Evolutionary conservation across 2,888 invertebrate species (phyloP), one percentile per base, ranked within the genome.

Genomic region (Panopea generosa): DNA sequence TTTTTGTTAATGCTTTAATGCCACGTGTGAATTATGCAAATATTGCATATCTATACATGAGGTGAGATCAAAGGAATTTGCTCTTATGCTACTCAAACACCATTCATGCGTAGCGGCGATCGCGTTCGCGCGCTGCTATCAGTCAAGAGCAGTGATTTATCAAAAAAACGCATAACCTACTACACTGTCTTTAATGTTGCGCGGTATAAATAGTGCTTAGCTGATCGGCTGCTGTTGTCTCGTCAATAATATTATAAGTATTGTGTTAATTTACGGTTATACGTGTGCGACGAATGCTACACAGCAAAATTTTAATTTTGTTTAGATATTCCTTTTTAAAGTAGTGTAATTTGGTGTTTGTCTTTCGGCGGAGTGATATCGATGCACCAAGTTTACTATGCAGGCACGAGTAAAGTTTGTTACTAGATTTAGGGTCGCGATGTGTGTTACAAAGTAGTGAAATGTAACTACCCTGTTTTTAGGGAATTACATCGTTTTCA

Each of bases 131-230:
- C 45, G 45, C 45, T 45, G 45, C 38, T 52, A 29, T 45, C 52
- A 65, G 65, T 65, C 56, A 56, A 65, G 55, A 43, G 55, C 65
- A 27, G 65, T 55, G 65, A 65, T 65, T 65, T 65, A 65, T 65
- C 65, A 65, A 65, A n/a, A n/a, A n/a, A 63, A 55, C 65, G 47
- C 16, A 47, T 55, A 43, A 65, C 63, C 11, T 29, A 65, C 26
- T 16, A 20, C 16, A 40, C 20, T 20, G 45, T 45, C 45, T 45
- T 16, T 45, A 45, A 45, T n/a, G 16, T n/a, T 45, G 3, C 45
- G 20, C 20, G 45, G 6, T 7, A 45, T 9, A 45, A 9, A n/a
- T 45, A 45, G 45, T 45, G 4, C 45, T 45, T 16, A 33, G 11
- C 11, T 33, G 11, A 33, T 7, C 11, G 6, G 11, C 33, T 33